Percentiles rank a stretch among this genome's conserved stretches.
Evolutionary conservation across 2,888 invertebrate species (phyloP).

Genomic region (Capitulum mitella): DNA sequence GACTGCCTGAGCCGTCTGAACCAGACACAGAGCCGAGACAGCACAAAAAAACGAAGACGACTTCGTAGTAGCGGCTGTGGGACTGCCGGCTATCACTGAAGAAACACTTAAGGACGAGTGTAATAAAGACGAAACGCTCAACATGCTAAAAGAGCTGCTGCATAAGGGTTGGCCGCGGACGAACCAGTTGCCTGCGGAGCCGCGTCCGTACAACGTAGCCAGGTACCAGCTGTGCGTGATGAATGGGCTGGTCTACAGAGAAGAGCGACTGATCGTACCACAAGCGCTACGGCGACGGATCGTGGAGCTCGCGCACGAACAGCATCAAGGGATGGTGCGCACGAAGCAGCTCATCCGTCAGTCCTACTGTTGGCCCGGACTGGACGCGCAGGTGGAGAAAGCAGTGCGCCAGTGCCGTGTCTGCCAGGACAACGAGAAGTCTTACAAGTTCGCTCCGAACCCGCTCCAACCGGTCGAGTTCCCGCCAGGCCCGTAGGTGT

Average conservation of each 20-base stretch:
- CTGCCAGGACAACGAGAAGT: background rate
- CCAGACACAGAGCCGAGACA: too few species aligned
- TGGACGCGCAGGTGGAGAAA: background rate
- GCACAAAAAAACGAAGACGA: too few species aligned
- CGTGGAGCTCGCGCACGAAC: background rate
- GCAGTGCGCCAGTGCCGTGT: background rate
- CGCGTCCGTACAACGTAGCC: background rate
- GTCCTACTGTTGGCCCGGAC: background rate
- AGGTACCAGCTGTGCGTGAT: background rate
- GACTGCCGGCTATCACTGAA: too few species aligned
- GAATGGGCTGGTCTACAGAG: background rate
- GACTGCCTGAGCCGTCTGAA: too few species aligned
- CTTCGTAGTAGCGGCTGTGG: too few species aligned
- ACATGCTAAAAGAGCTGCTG: background rate
- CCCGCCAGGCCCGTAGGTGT: background rate
- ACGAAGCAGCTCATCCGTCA: background rate
- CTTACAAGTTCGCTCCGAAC: background rate
- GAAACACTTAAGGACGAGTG: background rate
- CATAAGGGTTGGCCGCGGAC: background rate
- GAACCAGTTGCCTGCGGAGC: background rate
- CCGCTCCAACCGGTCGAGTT: background rate
- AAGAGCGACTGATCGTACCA: background rate
- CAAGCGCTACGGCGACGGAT: background rate
- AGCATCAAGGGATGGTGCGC: background rate
- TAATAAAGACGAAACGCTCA: background rate